Base-by-base conservation (phyloP, 1,140 invertebrate genomes). In the Eueides isabella region DNA sequence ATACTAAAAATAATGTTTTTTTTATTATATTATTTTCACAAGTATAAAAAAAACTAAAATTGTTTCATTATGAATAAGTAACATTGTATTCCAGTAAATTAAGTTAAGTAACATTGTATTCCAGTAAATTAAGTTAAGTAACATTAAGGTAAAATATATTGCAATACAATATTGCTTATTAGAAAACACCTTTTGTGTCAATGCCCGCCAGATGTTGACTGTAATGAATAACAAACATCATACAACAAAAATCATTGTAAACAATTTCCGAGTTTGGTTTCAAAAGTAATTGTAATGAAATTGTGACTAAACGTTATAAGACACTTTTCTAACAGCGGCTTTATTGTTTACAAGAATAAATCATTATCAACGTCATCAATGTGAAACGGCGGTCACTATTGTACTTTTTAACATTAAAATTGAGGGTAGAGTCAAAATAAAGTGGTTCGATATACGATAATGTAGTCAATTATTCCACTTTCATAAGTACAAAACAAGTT, bases 341-440 rank as follows among this genome's bases (percentile, higher is more conserved):
- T 73, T 77, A 70, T 81, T 85, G 83, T 87, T 86, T 85, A 87
- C 78, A 79, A 81, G 71, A 76, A 76, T 63, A 71, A 80, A 80
- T 69, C 75, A 64, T 79, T 84, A 85, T 85, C 90, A 88, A 91
- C 90, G 90, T 91, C 90, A 91, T 91, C 90, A 92, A 89, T 83
- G 81, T 85, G 80, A 86, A 85, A 84, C 80, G 75, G 70, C 79
- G 85, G 81, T 83, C 84, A 84, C 67, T 78, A 78, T 81, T 73
- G 66, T 44, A 67, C 35, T 68, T 55, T 26, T 55, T 72, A 74
- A 75, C 72, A 69, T 77, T 61, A 41, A 71, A 70, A 72, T 55
- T 80, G 88, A 86, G 85, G 86, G 89, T 90, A 92, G 85, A 78
- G 67, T 61, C 74, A 78, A 86, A 85, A 85, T 48, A 87, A 85